Base-by-base conservation (phyloP, 2,888 invertebrate species). In the Blastobasis adustella region DNA sequence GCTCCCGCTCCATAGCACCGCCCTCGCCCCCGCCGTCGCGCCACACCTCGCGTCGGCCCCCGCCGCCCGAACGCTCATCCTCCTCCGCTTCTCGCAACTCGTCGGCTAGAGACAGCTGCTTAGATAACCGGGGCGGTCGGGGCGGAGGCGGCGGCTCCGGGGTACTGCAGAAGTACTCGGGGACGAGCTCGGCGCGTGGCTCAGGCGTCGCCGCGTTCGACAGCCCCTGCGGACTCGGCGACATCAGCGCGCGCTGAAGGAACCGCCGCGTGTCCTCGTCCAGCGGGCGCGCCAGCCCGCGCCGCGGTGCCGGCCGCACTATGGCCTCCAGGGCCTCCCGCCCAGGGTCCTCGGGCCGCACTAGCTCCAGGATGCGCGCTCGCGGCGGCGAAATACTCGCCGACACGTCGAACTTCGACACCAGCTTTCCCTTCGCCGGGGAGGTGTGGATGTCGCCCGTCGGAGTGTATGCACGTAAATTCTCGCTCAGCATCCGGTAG, bases 1-100 rank as follows among this genome's bases (percentile, higher is more conserved):
- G 73, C 53, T 87, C 88, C 50, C 88, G 66, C 57, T 89, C 86
- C 57, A 76, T 69, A 7, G 83, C 77, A 23, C 78, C 82, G 37
- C 68, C 65, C 9, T 71, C 60, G 0, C 74, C 71, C 5, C 71
- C 80, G 0, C 71, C 71, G 5, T 74, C 69, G 41, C 65, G 66
- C 37, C 71, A 61, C 52, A 75, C 74, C 49, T 82, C 79, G 10
- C 71, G 55, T 2, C 68, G 61, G 0, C 68, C 69, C 48, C 63
- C 58, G 2, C 68, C 65, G 0, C 73, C 79, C 0, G 61, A 60
- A 1, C 62, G 62, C 53, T 74, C 73, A 10, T 75, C 73, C 42
- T 81, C 80, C 49, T 88, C 88, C 0, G 88, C 89, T 52, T 85
- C 84, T 46, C 71, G 66, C 50, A 89, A 55, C 59, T 89, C 89